Evolutionary conservation across 2,888 invertebrate species (phyloP).

Genomic region (Orchestes rusci): DNA sequence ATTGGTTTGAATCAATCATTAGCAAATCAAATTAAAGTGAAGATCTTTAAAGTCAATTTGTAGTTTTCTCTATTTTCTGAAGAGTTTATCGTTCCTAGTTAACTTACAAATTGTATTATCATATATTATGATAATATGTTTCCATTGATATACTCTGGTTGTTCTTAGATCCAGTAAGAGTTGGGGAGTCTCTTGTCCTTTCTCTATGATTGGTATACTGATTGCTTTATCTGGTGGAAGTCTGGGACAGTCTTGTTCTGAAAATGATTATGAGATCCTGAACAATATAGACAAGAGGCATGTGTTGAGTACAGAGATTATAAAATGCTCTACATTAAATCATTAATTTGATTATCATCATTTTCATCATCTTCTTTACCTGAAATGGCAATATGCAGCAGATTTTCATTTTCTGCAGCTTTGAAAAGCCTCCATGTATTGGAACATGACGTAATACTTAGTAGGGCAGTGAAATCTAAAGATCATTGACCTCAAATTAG

Average conservation of each 20-base stretch:
- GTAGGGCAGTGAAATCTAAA: conserved; percentile 63
- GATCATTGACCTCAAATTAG: conserved; percentile 9
- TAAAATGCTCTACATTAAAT: conserved; percentile 1
- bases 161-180: conserved; percentile 67
- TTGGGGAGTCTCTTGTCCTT: conserved; percentile 71
- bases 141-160: conserved; percentile 61
- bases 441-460: conserved; percentile 67
- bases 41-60: too few relatives aligned
- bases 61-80: too few relatives aligned
- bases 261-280: too few relatives aligned
- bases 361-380: conserved; percentile 37
- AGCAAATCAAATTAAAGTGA: too few relatives aligned
- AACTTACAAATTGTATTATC: conserved; percentile 67
- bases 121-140: conserved; percentile 61
- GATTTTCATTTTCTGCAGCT: conserved; percentile 54
- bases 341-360: neutral
- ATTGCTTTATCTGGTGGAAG: conserved; percentile 60
- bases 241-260: conserved; percentile 71
- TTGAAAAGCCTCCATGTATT: conserved; percentile 68
- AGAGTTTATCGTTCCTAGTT: too few relatives aligned
- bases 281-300: too few relatives aligned
- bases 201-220: conserved; percentile 60
- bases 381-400: conserved; percentile 67
- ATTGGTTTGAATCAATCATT: neutral
- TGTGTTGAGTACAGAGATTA: neutral